These are phyloP conservation scores for Cetoscarus ocellatus DNA, from an alignment of 2,797 vertebrate species.

Conservation along the genomic window DNA sequence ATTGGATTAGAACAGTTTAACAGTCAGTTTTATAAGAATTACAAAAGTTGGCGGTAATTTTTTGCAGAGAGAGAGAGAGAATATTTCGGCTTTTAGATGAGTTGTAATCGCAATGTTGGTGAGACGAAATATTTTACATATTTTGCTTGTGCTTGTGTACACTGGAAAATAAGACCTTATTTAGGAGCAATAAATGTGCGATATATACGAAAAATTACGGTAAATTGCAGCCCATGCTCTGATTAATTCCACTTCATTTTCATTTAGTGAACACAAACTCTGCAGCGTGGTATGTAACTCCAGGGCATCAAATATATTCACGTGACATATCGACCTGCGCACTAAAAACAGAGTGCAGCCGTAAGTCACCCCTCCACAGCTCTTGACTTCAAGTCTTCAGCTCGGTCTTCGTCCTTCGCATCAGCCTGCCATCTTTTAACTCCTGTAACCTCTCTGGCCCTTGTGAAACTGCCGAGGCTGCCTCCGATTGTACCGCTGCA, in stretches of 20 bases:
- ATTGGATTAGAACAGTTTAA: no score
- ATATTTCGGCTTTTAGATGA: no score
- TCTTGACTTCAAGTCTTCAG: slow-evolving; percentile 11
- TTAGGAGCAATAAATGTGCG: no score
- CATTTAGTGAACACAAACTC: not conserved
- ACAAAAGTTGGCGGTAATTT: no score
- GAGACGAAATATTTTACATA: no score
- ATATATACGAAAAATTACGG: no score
- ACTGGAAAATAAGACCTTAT: no score
- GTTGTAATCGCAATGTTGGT: no score
- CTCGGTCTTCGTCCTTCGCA: slow-evolving; percentile 17
- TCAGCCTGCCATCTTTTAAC: slow-evolving; percentile 47
- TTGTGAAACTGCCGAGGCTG: slow-evolving; percentile 35
- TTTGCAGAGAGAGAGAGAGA: no score
- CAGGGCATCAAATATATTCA: slow-evolving; percentile 29
- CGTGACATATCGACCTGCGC: slow-evolving; percentile 13
- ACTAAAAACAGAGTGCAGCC: slow-evolving; percentile 44
- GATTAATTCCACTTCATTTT: slow-evolving; percentile 6
- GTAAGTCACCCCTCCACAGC: slow-evolving; percentile 53
- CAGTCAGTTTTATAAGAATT: no score
- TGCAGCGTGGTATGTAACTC: slow-evolving; percentile 18
- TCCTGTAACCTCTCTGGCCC: slow-evolving; percentile 59
- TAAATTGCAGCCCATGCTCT: no score
- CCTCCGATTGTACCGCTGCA: slow-evolving; percentile 56
- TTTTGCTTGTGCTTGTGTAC: no score